These are phyloP conservation scores for Bombus superbus DNA, from an alignment of 1,140 invertebrate species.

Conservation along the genomic window DNA sequence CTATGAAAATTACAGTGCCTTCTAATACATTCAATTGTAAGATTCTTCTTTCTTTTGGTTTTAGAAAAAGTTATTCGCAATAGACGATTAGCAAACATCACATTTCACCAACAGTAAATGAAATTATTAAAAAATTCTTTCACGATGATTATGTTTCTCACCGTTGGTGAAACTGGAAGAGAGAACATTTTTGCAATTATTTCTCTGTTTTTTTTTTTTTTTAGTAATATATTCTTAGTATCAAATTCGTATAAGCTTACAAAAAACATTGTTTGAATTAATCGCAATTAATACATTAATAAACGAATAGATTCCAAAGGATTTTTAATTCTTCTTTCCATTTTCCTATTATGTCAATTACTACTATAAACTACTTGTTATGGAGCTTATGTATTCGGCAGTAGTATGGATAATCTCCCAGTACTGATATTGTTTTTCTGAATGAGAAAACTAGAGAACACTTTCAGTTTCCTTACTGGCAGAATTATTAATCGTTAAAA, in stretches of 20 bases:
- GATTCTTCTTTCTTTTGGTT: background rate
- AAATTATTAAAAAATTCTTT: background rate
- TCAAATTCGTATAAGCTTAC: slow-evolving; percentile 34
- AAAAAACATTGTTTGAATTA: background rate
- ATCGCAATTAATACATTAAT: background rate
- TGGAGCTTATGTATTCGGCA: slow-evolving; percentile 27
- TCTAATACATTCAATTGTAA: background rate
- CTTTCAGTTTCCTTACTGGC: background rate
- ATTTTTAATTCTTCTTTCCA: background rate
- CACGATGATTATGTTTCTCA: background rate
- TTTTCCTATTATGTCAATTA: background rate
- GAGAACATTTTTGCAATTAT: slow-evolving; percentile 8
- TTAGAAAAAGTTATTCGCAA: slow-evolving; percentile 18
- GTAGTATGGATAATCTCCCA: slow-evolving; percentile 15
- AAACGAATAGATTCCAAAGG: background rate
- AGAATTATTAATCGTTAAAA: background rate
- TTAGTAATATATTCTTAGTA: slow-evolving; percentile 14
- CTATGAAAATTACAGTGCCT: slow-evolving; percentile 32
- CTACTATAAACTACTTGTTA: background rate
- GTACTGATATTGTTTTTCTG: slow-evolving; percentile 37
- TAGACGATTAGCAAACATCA: slow-evolving; percentile 18
- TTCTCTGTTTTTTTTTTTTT: background rate
- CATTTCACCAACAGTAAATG: background rate
- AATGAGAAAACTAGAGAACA: slow-evolving; percentile 22
- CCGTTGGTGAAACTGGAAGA: slow-evolving; percentile 2